These are phyloP conservation scores for Morinoia aosen DNA, from an alignment of 2,888 invertebrate species.

Conservation along the genomic window DNA sequence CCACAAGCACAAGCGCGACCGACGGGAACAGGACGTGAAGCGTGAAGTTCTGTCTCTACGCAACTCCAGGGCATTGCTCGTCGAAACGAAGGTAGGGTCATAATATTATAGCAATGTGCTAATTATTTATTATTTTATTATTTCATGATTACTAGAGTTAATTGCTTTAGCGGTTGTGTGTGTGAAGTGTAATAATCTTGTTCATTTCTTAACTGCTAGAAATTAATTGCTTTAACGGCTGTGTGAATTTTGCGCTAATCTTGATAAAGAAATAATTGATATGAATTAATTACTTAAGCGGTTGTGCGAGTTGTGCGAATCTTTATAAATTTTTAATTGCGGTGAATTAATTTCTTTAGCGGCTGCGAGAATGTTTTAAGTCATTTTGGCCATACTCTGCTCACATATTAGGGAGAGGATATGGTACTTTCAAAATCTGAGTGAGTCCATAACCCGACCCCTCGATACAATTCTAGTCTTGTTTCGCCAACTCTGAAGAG, in stretches of 20 bases:
- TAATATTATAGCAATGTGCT: neutral
- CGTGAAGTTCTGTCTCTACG: neutral
- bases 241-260: neutral
- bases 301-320: neutral
- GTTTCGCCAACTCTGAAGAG: no score
- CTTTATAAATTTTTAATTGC: no score
- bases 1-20: neutral
- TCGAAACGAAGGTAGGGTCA: neutral
- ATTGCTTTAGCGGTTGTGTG: neutral
- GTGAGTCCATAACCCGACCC: no score
- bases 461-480: no score
- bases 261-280: no score
- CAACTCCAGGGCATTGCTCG: neutral
- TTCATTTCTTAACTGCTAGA: neutral
- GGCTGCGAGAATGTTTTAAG: no score
- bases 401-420: no score
- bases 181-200: neutral
- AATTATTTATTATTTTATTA: no score
- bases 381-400: no score
- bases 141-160: no score
- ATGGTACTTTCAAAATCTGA: no score
- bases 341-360: no score
- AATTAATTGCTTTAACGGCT: neutral
- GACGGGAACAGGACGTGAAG: neutral
- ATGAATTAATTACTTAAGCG: neutral